phyloP scores from a whole-genome alignment of 2,888 invertebrate species.

The Caenorhabditis sulstoni region DNA sequence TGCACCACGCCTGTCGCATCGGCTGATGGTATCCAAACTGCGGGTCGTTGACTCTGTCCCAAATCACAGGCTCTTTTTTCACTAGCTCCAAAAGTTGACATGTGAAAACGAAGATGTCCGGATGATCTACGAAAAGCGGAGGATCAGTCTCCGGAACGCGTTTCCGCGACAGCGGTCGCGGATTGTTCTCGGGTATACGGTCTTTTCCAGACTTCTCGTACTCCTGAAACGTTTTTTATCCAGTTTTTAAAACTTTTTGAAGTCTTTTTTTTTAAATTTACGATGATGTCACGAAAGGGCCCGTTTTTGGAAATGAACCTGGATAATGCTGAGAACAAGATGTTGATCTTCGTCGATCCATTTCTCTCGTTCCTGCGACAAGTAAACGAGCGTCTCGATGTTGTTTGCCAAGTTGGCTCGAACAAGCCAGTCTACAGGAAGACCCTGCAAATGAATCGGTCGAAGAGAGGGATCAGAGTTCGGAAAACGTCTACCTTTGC shows the following conservation, averaged over 20 bases:
- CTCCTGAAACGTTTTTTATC: constrained; percentile 2
- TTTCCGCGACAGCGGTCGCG: not conserved
- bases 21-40: constrained; percentile 42
- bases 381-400: constrained; percentile 40
- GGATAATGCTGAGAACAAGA: constrained; percentile 27
- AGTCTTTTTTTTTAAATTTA: not conserved
- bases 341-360: constrained; percentile 40
- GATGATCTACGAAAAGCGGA: no score
- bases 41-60: constrained; percentile 28
- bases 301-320: constrained; percentile 11
- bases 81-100: constrained; percentile 25
- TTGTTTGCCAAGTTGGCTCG: constrained; percentile 21
- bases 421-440: constrained; percentile 50
- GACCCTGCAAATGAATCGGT: constrained; percentile 24
- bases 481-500: constrained; percentile 1
- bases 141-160: no score
- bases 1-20: constrained; percentile 57
- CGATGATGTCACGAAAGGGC: not conserved
- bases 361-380: constrained; percentile 30
- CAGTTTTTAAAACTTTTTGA: no score
- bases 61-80: constrained; percentile 38
- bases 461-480: not conserved
- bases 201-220: constrained; percentile 8
- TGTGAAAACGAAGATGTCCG: constrained; percentile 20
- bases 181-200: constrained; percentile 12